Conservation (phyloP, 2,888 invertebrate species). For the Nemurella pictetii region DNA sequence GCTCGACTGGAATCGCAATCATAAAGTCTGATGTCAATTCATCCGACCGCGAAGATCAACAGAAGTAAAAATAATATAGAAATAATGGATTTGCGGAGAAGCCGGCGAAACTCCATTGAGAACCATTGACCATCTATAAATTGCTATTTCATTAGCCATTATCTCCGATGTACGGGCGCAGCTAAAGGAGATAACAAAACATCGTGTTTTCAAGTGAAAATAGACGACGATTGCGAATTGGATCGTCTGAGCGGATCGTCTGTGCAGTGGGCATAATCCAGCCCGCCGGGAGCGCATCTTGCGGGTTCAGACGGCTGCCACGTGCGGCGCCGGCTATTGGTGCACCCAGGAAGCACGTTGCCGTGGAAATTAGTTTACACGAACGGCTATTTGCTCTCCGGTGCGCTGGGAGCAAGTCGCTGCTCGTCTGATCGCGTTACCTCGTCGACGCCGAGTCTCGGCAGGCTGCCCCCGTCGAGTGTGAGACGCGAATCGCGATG, state of each 20-base stretch:
- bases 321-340: neutral
- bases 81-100: neutral
- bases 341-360: neutral
- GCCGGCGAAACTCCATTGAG: neutral
- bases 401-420: too few relatives aligned
- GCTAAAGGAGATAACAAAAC: neutral
- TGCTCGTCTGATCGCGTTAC: neutral
- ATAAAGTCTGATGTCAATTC: neutral
- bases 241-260: neutral
- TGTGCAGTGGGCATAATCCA: too few relatives aligned
- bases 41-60: neutral
- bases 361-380: neutral
- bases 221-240: neutral
- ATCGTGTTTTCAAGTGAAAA: neutral
- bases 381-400: neutral
- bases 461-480: too few relatives aligned
- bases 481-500: too few relatives aligned
- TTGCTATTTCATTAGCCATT: neutral
- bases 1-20: neutral
- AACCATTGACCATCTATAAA: neutral
- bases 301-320: neutral
- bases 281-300: neutral
- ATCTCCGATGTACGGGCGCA: neutral
- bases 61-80: neutral
- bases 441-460: neutral